Evolutionary conservation across 2,113 vertebrate species (phyloP), one percentile per base, ranked within the genome.

Genomic region (Pollimyrus isidori): DNA sequence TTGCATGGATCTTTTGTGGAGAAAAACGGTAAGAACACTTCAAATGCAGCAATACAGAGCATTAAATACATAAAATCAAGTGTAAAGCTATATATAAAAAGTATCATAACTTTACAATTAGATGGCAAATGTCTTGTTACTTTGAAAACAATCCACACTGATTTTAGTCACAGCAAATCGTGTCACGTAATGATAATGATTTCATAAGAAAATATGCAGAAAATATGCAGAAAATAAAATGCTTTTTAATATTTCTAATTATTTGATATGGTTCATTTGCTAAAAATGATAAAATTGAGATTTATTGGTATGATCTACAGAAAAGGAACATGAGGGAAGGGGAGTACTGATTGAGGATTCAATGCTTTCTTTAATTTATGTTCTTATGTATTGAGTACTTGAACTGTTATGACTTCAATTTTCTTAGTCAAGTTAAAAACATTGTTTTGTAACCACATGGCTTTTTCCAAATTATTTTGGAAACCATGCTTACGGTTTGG

Each of bases 1-100:
- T 95, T 92, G 91, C 97, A 98, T 0, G 95, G 96, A 86, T 97
- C 97, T 98, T 89, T 0, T 48, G 56, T 73, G 48, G 39, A 84
- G 19, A n/a, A 23, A 84, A 39, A 48, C 1, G 42, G 21, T 1
- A 1, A 42, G 35, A 76, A 17, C 69, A 76, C 30, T 42, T 76
- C 30, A 76, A 76, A 76, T 1, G 35, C 30, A 76, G 73, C 73
- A 76, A 76, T 42, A 15, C 35, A 76, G 30, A 76, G 35, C 17
- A 39, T 35, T 76, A 76, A 76, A 39, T 39, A 80, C 39, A 42
- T 39, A 42, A 7, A 42, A 42, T 80, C 3, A 42, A 39, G 42
- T 80, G 11, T 76, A 80, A 80, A 80, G 42, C 15, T 42, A 80
- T 80, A 17, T 80, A 42, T 80, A 69, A 65, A 65, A 26, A 65